Evolutionary conservation across 2,113 vertebrate genomes (phyloP).

Genomic region (Kobus ellipsiprymnus): DNA sequence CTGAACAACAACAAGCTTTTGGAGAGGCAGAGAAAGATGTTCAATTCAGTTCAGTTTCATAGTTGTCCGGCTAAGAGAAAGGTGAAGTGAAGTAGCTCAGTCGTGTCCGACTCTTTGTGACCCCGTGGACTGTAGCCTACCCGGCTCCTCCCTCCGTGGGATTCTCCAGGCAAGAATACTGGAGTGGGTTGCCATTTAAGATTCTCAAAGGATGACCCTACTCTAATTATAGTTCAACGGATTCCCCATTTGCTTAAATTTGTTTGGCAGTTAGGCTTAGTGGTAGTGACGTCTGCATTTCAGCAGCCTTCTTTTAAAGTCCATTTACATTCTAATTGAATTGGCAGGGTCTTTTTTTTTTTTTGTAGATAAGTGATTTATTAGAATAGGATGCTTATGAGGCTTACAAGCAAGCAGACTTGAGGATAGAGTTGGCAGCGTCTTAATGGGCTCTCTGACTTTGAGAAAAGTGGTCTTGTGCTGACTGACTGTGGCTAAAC

Average conservation of each 20-base stretch:
- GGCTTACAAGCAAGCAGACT: neutral
- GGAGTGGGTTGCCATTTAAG: too few relatives aligned
- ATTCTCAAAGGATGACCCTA: neutral
- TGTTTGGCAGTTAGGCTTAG: neutral
- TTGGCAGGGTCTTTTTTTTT: neutral
- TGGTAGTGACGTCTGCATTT: neutral
- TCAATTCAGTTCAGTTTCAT: neutral
- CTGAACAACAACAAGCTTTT: neutral
- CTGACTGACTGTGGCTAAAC: neutral
- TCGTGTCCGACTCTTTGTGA: too few relatives aligned
- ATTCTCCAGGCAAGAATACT: too few relatives aligned
- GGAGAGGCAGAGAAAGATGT: neutral
- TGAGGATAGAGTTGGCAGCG: neutral
- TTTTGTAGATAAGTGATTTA: neutral
- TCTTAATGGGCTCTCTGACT: neutral
- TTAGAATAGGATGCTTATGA: neutral
- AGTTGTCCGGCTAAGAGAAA: neutral
- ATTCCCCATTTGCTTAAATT: neutral
- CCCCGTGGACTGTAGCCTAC: too few relatives aligned
- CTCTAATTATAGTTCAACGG: neutral
- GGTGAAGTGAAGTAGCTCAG: too few relatives aligned
- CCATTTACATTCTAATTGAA: neutral
- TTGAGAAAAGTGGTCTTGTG: neutral
- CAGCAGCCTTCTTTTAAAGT: constrained; percentile 1
- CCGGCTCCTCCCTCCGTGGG: too few relatives aligned